Percentiles rank a stretch among this genome's conserved stretches.
phyloP scores from a whole-genome alignment of 2,113 vertebrate species.

The Chlorodrepanis virens region DNA sequence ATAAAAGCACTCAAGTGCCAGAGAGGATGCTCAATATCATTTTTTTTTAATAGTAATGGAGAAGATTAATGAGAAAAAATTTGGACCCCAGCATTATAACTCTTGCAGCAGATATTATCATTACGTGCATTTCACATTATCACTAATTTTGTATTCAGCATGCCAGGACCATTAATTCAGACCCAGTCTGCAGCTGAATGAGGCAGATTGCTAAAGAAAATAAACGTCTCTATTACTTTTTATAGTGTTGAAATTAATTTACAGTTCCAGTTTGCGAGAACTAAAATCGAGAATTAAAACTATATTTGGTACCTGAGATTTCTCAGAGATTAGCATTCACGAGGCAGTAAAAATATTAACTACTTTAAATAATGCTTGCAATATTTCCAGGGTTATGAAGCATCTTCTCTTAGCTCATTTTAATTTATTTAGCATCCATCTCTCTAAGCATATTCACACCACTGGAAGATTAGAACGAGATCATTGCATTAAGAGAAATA shows the following conservation, averaged over 20 bases:
- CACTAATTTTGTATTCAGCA: conserved; percentile 27
- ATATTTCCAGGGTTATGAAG: conserved; percentile 44
- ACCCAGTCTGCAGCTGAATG: conserved; percentile 30
- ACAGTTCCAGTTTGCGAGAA: conserved; percentile 44
- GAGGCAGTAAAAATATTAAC: conserved; percentile 63
- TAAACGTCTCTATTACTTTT: conserved; percentile 64
- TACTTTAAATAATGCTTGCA: conserved; percentile 55
- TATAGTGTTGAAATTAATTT: conserved; percentile 63
- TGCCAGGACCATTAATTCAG: conserved; percentile 46
- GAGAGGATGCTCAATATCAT: background rate
- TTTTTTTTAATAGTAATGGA: conserved; percentile 1
- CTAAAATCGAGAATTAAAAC: conserved; percentile 61
- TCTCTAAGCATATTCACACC: conserved; percentile 3
- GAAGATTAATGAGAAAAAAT: conserved; percentile 12
- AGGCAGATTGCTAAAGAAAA: conserved; percentile 65
- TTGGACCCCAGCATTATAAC: background rate
- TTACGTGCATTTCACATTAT: conserved; percentile 29
- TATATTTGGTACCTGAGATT: conserved; percentile 55
- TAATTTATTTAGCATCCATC: conserved; percentile 47
- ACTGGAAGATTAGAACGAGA: conserved; percentile 26
- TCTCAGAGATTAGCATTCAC: conserved; percentile 47
- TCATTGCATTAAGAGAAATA: conserved; percentile 35
- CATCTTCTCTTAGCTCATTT: conserved; percentile 28
- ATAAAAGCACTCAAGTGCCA: background rate
- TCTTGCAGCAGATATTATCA: conserved; percentile 23